Base-by-base conservation (phyloP, 2,888 invertebrate species). In the Chelonus formosanus region DNA sequence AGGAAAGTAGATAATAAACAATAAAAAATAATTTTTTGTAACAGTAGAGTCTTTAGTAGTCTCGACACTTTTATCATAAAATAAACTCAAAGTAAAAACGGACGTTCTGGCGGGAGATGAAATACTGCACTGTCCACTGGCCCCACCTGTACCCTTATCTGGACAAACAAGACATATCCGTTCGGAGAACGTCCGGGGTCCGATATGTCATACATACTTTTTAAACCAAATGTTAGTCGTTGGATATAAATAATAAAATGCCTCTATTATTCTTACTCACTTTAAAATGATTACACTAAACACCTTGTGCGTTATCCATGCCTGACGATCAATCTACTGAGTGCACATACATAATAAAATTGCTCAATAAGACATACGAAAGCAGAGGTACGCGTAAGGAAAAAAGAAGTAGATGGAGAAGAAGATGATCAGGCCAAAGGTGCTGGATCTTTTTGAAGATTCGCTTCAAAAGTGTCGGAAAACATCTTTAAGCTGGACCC, bases 81-180 rank as follows among this genome's bases (percentile, higher is more conserved):
- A 73, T 72, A 82, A 82, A 81, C 77, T 66, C 8, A 32, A 32
- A 56, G 10, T 45, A 58, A 65, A 72, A 74, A 72, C 71, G 73
- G 71, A 70, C 73, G 71, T 70, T 74, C 70, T 68, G 69, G 59
- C 64, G 74, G 70, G 72, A 79, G 79, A 81, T 82, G 81, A 82
- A 82, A 79, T 78, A 77, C 74, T 70, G 80, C 78, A 82, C 81
- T 82, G 82, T 82, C 81, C 82, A 82, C 76, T 78, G 76, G 78
- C 76, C 79, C 75, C 80, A 80, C 81, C 80, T 81, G 80, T 81
- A 68, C 75, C 75, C 80, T 82, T 82, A 82, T 82, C 81, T 80
- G 73, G 75, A 75, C 80, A 82, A 82, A 82, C 80, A 82, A 64
- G 67, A 70, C 75, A 72, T 79, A 78, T 81, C 79, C 80, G 74